Evolutionary conservation across 2,113 vertebrate genomes (phyloP).

Genomic region (Polyodon spathula): DNA sequence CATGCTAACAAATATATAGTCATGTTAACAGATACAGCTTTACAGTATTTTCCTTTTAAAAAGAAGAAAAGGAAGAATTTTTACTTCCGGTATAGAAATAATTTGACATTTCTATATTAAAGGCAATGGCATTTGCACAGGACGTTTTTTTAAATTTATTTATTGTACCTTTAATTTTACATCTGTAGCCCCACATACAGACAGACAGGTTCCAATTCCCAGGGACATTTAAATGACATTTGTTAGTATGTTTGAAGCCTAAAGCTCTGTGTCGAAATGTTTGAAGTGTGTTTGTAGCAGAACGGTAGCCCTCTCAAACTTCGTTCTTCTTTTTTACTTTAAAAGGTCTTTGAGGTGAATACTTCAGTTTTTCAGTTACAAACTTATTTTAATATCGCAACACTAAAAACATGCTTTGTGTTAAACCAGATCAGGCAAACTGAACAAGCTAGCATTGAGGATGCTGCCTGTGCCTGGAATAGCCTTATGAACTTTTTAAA

Average conservation of each 20-base stretch:
- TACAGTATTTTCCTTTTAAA: no score
- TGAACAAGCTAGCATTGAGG: no score
- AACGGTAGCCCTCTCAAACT: not conserved
- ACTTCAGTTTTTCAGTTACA: not conserved
- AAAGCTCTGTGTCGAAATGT: not conserved
- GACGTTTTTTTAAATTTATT: not conserved
- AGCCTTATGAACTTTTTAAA: no score
- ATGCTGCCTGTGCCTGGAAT: no score
- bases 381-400: no score
- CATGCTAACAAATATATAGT: no score
- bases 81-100: no score
- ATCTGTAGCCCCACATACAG: no score
- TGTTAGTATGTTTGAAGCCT: constrained; percentile 4
- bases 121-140: not conserved
- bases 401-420: no score
- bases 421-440: no score
- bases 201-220: constrained; percentile 10
- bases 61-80: no score
- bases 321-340: not conserved
- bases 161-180: not conserved
- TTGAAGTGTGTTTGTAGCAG: constrained; percentile 2
- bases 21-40: no score
- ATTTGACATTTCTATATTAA: constrained; percentile 6
- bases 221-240: constrained; percentile 15
- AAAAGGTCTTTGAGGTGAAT: not conserved